Evolutionary conservation across 2,888 invertebrate genomes (phyloP), one percentile per base, ranked within the genome.

Genomic region (Myopa tessellatipennis): DNA sequence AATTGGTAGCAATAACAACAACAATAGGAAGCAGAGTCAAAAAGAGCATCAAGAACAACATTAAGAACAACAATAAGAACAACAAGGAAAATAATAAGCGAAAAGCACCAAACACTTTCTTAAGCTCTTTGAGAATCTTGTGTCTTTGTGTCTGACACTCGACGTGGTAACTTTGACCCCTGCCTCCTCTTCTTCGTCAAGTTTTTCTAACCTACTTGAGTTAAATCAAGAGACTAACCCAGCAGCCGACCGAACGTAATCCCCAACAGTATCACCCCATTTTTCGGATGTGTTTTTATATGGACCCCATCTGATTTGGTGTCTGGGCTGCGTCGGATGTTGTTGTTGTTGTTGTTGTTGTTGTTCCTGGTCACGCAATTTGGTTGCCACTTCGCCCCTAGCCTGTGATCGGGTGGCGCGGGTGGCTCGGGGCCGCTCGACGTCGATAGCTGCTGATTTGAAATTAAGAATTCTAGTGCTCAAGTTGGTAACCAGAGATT

Each of bases 401-500:
- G 55, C 16, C 55, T 55, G 10, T 55, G 4, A 4, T 14, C 26
- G 61, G 10, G 34, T 26, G 6, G 61, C 18, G 45, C 74, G 16
- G 68, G 45, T 52, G n/a, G n/a, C n/a, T n/a, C n/a, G n/a, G n/a
- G n/a, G 45, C 68, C 74, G 14, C 69, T 76, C 74, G 74, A 74
- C 74, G 75, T 78, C 78, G 77, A 80, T 78, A 77, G 78, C 74
- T 8, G 78, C 74, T 78, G 77, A 80, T 78, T 75, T 77, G 78
- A 82, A 82, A 82, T 82, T 81, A 81, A 78, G 81, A 80, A 82
- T 82, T 82, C 82, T 72, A 65, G 76, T 74, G 68, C 63, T 65
- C 26, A 34, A 55, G 60, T 40, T 76, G 65, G 76, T 68, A 79
- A 78, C 76, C 40, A 52, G 73, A 68, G 71, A 26, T 52, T 73